Conservation (phyloP, 2,113 vertebrate genomes). For the Chlamydotis undulata region DNA sequence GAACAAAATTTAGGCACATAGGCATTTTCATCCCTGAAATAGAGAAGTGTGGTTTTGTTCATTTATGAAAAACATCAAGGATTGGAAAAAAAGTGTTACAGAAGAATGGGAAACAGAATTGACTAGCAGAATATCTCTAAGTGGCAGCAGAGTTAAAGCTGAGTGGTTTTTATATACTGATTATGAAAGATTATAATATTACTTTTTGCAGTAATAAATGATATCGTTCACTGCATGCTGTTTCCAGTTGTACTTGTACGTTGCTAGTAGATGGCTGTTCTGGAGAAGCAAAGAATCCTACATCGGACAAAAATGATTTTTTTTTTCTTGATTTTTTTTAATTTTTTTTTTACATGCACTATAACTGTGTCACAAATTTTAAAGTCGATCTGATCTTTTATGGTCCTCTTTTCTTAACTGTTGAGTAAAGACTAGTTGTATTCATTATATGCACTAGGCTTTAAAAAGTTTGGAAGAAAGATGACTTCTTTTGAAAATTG, state of each 20-base stretch:
- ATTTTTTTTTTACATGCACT: not conserved
- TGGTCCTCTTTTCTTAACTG: not conserved
- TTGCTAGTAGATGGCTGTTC: not conserved
- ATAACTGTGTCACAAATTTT: not conserved
- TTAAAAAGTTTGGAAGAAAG: not conserved
- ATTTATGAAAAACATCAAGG: not conserved
- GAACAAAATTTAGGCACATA: not conserved
- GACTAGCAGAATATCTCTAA: not conserved
- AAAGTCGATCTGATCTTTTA: not conserved
- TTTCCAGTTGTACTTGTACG: not conserved
- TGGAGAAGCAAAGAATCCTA: not conserved
- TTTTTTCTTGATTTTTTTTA: not conserved
- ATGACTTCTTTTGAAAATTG: not conserved
- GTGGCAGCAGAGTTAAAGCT: not conserved
- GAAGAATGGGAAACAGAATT: not conserved
- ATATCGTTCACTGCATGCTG: not conserved
- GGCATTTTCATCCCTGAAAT: not conserved
- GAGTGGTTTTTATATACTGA: not conserved
- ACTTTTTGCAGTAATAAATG: not conserved
- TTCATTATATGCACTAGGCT: not conserved
- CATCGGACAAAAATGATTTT: fast-evolving
- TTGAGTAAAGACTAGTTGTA: not conserved
- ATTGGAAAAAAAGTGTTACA: not conserved
- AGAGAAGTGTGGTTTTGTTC: not conserved
- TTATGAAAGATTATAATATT: not conserved